A percentile compares a stretch with the other conserved stretches of the same genome.
Conservation (phyloP, 2,888 invertebrate species). For the Iselma pallidipennis region DNA sequence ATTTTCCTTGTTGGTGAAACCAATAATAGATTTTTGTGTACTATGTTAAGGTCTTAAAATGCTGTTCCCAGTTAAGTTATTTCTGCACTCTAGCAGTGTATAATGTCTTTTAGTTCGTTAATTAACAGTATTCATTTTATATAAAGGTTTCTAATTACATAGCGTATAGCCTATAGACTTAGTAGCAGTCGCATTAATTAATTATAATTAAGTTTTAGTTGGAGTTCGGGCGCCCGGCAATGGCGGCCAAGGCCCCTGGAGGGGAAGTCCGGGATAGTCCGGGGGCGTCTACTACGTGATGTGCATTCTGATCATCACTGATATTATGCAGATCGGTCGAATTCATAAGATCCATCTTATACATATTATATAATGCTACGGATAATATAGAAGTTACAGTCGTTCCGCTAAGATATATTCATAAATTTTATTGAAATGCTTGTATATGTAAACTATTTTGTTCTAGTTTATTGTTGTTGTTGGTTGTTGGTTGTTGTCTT, state of each 20-base stretch:
- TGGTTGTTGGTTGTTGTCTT: background rate
- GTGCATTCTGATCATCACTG: conserved; percentile 54
- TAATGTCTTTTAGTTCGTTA: conserved; percentile 63
- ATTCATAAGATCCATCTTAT: conserved; percentile 6
- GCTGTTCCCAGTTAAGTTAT: conserved; percentile 55
- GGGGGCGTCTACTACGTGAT: conserved; percentile 45
- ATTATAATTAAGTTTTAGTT: conserved; percentile 86
- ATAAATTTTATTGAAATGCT: conserved; percentile 8
- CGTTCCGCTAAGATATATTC: conserved; percentile 1
- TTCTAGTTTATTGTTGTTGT: background rate
- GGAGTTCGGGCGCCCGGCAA: conserved; percentile 53
- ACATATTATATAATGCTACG: background rate
- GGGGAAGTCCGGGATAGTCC: conserved; percentile 55
- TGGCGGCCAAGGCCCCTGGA: conserved; percentile 48
- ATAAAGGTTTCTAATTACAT: conserved; percentile 65
- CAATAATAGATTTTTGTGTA: too few relatives aligned
- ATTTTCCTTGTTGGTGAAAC: too few relatives aligned
- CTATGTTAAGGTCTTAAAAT: too few relatives aligned
- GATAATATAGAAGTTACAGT: conserved; percentile 1
- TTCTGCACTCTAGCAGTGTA: conserved; percentile 55
- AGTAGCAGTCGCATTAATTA: conserved; percentile 57
- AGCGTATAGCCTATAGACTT: conserved; percentile 60
- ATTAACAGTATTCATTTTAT: conserved; percentile 65
- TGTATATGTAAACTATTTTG: conserved; percentile 6
- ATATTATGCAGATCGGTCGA: conserved; percentile 53